These are phyloP conservation scores for Silvanus unidentatus DNA, from an alignment of 2,888 invertebrate species.

Conservation along the genomic window DNA sequence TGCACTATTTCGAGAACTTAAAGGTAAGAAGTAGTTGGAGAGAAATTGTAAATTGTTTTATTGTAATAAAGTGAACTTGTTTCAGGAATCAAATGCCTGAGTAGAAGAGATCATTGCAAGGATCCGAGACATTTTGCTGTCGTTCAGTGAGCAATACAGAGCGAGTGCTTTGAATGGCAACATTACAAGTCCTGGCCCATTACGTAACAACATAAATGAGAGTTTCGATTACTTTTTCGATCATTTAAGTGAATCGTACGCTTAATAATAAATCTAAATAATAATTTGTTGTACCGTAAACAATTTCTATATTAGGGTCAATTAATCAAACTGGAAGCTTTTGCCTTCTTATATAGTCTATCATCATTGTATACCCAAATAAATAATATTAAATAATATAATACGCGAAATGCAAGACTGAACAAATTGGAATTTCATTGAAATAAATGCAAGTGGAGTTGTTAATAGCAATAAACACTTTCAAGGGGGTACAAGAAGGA, in stretches of 20 bases:
- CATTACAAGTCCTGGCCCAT: slow-evolving; percentile 41
- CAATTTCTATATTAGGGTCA: slow-evolving; percentile 22
- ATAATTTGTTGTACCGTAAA: not conserved
- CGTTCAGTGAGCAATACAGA: slow-evolving; percentile 64
- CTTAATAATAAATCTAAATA: slow-evolving; percentile 44
- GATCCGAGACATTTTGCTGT: slow-evolving; percentile 72
- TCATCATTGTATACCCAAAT: slow-evolving; percentile 29
- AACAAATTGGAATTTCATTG: slow-evolving; percentile 20
- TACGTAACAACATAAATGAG: slow-evolving; percentile 47
- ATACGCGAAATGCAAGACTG: slow-evolving; percentile 30
- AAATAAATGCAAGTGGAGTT: not conserved
- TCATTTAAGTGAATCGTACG: slow-evolving; percentile 61
- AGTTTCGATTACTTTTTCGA: slow-evolving; percentile 59
- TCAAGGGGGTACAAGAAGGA: no score
- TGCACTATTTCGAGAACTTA: slow-evolving; percentile 97
- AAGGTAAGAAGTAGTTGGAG: slow-evolving; percentile 60
- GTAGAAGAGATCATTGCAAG: slow-evolving; percentile 82
- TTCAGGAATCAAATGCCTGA: slow-evolving; percentile 84
- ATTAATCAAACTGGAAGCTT: slow-evolving; percentile 24
- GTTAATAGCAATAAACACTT: no score
- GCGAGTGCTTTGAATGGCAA: slow-evolving; percentile 46
- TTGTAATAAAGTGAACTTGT: slow-evolving; percentile 25
- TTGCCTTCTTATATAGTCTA: slow-evolving; percentile 19
- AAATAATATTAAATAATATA: slow-evolving; percentile 22
- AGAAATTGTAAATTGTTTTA: not conserved